Percentiles rank a stretch among this genome's conserved stretches.
Conservation (phyloP, 2,888 invertebrate genomes). For the Lucinisca nassula region DNA sequence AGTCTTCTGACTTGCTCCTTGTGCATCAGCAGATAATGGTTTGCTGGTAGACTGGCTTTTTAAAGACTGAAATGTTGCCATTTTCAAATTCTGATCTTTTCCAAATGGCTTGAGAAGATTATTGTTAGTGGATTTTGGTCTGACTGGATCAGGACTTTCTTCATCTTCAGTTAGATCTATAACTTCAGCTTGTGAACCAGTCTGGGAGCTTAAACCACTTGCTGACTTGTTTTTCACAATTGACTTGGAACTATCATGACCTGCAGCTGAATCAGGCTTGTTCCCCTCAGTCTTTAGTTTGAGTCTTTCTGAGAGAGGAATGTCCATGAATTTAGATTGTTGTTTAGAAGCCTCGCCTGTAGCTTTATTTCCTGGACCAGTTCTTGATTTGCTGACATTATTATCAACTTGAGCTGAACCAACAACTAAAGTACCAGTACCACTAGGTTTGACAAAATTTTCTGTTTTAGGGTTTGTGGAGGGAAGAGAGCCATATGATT, state of each 20-base stretch:
- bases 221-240: background rate
- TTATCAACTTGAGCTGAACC: background rate
- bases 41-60: background rate
- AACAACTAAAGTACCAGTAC: background rate
- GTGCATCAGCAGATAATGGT: background rate
- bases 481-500: conserved; percentile 24
- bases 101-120: background rate
- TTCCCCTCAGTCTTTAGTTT: conserved; percentile 46
- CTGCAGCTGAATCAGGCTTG: background rate
- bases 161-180: conserved; percentile 68
- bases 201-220: background rate
- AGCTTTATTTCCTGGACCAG: background rate
- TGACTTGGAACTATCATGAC: background rate
- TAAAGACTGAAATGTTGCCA: background rate
- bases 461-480: conserved; percentile 4
- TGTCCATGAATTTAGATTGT: background rate
- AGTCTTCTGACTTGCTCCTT: background rate
- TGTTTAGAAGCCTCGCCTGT: too few species aligned
- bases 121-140: background rate
- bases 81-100: background rate
- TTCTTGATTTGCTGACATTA: too few species aligned
- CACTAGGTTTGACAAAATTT: background rate
- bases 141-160: conserved; percentile 39
- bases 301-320: conserved; percentile 58
- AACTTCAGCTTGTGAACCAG: conserved; percentile 45